phyloP scores from a whole-genome alignment of 2,113 vertebrate genomes.

The Antigone vipio region DNA sequence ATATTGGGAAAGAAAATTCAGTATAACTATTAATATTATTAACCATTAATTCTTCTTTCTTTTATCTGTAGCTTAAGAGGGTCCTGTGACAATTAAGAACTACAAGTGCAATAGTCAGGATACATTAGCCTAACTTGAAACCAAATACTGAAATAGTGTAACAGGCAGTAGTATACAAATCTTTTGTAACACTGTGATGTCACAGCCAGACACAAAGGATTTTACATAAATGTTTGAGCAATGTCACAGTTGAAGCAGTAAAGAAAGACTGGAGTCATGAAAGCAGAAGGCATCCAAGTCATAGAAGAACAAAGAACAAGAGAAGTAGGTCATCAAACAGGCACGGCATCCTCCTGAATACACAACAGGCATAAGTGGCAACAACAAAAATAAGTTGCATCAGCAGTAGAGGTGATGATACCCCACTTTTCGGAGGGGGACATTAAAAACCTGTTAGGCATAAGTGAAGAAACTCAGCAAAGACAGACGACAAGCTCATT shows the following conservation, averaged over 20 bases:
- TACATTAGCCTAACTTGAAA: neutral
- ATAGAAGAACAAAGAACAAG: neutral
- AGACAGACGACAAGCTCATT: neutral
- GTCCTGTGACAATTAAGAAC: neutral
- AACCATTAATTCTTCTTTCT: neutral
- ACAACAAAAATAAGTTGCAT: neutral
- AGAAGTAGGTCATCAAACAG: neutral
- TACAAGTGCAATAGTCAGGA: neutral
- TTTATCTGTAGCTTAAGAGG: neutral
- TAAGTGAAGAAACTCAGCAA: neutral
- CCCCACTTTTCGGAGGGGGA: neutral
- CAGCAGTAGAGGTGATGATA: neutral
- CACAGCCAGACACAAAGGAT: neutral
- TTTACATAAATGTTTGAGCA: neutral
- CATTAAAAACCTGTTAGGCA: neutral
- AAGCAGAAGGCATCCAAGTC: neutral
- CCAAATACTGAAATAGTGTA: neutral
- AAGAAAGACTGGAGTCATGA: neutral
- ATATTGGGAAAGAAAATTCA: neutral
- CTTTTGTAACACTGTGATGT: neutral
- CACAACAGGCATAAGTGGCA: neutral
- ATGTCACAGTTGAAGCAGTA: neutral
- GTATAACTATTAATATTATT: neutral
- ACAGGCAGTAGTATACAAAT: neutral
- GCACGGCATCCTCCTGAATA: neutral